A percentile compares a stretch with the other conserved stretches of the same genome.
Conservation (phyloP, 35 echinoderm and acorn worm genomes). For the Eucidaris tribuloides region DNA sequence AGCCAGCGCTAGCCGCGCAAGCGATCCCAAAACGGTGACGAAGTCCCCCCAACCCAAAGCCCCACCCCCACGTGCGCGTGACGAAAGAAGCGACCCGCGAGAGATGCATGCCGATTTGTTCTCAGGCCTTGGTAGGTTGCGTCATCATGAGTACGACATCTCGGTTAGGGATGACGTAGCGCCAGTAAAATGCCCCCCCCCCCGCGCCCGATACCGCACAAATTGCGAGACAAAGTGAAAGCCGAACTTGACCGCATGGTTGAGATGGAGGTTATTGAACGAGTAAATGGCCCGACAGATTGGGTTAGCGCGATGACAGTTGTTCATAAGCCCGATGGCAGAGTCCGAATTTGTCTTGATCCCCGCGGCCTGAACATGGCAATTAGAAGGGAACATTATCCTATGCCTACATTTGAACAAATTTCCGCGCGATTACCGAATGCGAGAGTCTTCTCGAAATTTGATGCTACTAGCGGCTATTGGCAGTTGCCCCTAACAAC, state of each 20-base stretch:
- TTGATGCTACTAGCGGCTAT: conserved; percentile 34
- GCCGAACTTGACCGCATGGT: conserved; percentile 56
- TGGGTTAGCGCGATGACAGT: conserved; percentile 44
- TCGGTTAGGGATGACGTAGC: not conserved
- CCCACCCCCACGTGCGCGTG: not conserved
- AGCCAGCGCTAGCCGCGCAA: too few relatives aligned
- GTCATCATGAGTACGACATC: conserved; percentile 1
- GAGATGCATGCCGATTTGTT: not conserved
- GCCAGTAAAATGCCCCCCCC: conserved; percentile 42
- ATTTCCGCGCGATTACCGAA: not conserved
- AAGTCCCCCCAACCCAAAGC: too few relatives aligned
- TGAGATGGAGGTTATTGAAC: conserved; percentile 40
- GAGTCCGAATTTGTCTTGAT: conserved; percentile 47
- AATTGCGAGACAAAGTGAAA: conserved; percentile 51
- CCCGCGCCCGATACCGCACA: conserved; percentile 38
- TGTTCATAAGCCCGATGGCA: conserved; percentile 48
- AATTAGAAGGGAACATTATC: conserved; percentile 48
- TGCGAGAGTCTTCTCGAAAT: conserved; percentile 10
- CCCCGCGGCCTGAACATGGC: conserved; percentile 42
- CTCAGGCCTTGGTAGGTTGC: not conserved
- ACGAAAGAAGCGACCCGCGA: not conserved
- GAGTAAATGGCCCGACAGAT: conserved; percentile 29
- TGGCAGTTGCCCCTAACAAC: conserved; percentile 21
- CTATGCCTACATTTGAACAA: conserved; percentile 42
- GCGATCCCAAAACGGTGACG: too few relatives aligned